Evolutionary conservation across 2,888 invertebrate genomes (phyloP).

Genomic region (Cephus pulcher): DNA sequence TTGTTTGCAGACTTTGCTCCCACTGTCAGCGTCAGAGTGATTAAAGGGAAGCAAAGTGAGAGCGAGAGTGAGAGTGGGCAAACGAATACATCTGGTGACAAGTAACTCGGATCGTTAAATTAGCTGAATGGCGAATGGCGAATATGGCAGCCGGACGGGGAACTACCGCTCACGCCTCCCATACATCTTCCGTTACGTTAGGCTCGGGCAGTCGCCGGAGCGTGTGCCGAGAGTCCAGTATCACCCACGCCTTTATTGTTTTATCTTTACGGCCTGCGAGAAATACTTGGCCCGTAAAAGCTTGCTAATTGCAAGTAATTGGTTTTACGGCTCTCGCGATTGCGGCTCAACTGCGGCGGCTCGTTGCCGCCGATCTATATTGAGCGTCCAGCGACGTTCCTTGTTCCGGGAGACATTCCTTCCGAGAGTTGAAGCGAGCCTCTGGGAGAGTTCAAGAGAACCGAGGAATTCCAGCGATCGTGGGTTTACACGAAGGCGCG

Average conservation of each 20-base stretch:
- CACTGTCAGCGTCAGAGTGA: no score
- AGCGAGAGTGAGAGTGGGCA: no score
- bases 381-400: no score
- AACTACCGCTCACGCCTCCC: constrained; percentile 8
- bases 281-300: constrained; percentile 23
- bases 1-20: no score
- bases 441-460: no score
- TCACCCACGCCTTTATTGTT: constrained; percentile 25
- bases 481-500: no score
- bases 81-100: constrained; percentile 6
- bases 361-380: no score
- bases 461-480: no score
- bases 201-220: background rate
- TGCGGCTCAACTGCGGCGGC: no score
- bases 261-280: constrained; percentile 30
- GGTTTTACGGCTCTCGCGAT: constrained; percentile 20
- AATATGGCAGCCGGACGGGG: constrained; percentile 10
- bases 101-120: constrained; percentile 26
- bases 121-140: constrained; percentile 27
- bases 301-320: constrained; percentile 31
- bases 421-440: no score
- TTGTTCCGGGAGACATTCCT: no score
- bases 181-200: background rate
- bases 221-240: background rate
- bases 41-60: no score